Evolutionary conservation across 2,113 vertebrate species (phyloP).

Genomic region (Bettongia penicillata): DNA sequence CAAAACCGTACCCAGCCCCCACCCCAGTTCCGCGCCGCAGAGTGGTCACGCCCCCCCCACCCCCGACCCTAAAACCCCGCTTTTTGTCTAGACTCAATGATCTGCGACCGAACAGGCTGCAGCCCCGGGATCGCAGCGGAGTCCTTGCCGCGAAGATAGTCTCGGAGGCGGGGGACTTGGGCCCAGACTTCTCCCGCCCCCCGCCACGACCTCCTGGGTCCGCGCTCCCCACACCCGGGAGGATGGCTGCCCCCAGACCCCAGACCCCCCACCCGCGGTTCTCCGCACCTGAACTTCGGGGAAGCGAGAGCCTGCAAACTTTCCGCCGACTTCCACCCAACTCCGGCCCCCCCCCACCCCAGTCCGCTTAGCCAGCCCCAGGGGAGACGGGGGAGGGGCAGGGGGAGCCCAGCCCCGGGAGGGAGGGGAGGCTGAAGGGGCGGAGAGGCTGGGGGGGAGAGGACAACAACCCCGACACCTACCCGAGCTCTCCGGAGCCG

Average conservation of each 20-base stretch:
- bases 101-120: constrained; percentile 82
- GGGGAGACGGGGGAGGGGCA: constrained; percentile 73
- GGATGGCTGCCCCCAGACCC: constrained; percentile 53
- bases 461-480: constrained; percentile 76
- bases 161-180: neutral
- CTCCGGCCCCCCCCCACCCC: constrained; percentile 75
- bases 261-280: constrained; percentile 65
- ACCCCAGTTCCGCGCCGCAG: neutral
- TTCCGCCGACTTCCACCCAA: constrained; percentile 79
- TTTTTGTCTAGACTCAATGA: constrained; percentile 90
- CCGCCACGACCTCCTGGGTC: constrained; percentile 27
- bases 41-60: constrained; percentile 27
- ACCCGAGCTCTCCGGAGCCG: constrained; percentile 69
- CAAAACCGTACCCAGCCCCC: neutral
- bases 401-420: constrained; percentile 69
- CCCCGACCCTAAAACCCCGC: constrained; percentile 73
- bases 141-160: constrained; percentile 22
- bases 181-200: neutral
- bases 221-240: neutral
- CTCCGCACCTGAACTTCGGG: constrained; percentile 82
- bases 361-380: constrained; percentile 55
- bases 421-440: constrained; percentile 13
- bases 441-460: constrained; percentile 53
- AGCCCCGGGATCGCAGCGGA: constrained; percentile 60
- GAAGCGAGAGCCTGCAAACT: constrained; percentile 77